Conservation (phyloP, 1,140 invertebrate species). For the Ganaspis sp. region DNA sequence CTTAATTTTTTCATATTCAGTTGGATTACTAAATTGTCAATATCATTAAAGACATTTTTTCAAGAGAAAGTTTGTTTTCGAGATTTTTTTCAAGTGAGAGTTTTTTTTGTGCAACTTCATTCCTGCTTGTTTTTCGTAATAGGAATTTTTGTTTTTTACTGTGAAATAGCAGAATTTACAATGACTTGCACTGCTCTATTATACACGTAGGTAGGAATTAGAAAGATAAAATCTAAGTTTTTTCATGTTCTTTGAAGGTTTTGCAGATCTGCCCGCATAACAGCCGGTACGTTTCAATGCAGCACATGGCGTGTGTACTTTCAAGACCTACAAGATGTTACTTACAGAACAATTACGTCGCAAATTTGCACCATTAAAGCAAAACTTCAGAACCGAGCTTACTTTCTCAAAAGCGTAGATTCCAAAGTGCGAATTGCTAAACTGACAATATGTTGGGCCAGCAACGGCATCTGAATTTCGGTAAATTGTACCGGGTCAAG, state of each 20-base stretch:
- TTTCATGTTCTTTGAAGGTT: background rate
- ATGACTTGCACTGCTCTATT: background rate
- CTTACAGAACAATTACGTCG: conserved; percentile 46
- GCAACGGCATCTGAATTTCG: too few relatives aligned
- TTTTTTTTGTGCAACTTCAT: too few relatives aligned
- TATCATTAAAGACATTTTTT: too few relatives aligned
- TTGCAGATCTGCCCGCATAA: conserved; percentile 41
- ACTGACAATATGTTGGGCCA: too few relatives aligned
- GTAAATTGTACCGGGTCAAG: too few relatives aligned
- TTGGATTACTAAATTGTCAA: too few relatives aligned
- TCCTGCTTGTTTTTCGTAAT: too few relatives aligned
- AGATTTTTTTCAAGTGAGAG: too few relatives aligned
- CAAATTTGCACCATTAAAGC: conserved; percentile 30
- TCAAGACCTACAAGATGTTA: conserved; percentile 54
- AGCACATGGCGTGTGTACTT: conserved; percentile 56
- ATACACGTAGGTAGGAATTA: background rate
- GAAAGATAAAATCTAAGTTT: background rate
- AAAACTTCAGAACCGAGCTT: background rate
- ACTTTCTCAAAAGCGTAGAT: background rate
- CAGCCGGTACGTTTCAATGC: conserved; percentile 50
- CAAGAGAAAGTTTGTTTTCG: too few relatives aligned
- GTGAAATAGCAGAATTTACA: background rate
- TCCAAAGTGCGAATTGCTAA: background rate
- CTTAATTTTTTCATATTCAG: too few relatives aligned
- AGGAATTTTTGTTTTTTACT: too few relatives aligned